These are phyloP conservation scores for Anoplolepis gracilipes DNA, from an alignment of 1,140 invertebrate genomes.

Conservation along the genomic window DNA sequence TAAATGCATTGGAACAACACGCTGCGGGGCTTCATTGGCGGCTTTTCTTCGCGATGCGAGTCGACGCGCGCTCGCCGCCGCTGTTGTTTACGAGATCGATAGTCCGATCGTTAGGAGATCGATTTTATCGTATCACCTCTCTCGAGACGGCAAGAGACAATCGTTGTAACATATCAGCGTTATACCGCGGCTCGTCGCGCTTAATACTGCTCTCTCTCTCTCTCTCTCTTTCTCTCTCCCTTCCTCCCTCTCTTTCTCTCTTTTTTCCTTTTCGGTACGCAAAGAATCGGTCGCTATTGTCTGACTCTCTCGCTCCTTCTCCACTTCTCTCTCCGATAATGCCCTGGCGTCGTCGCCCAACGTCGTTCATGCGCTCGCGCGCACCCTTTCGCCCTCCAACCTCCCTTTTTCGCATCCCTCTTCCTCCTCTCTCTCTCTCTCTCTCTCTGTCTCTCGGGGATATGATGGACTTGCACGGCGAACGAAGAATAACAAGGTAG, in stretches of 20 bases:
- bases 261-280: constrained; percentile 16
- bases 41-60: constrained; percentile 74
- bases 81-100: constrained; percentile 75
- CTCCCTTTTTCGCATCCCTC: background rate
- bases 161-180: constrained; percentile 70
- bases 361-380: constrained; percentile 56
- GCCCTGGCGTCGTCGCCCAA: constrained; percentile 28
- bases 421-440: constrained; percentile 29
- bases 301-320: constrained; percentile 43
- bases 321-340: constrained; percentile 39
- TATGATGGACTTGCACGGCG: constrained; percentile 66
- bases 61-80: constrained; percentile 24
- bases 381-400: constrained; percentile 36
- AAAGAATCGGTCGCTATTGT: constrained; percentile 40
- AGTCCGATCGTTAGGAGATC: constrained; percentile 69
- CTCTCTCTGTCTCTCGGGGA: no score
- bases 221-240: constrained; percentile 34
- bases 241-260: constrained; percentile 26
- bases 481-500: constrained; percentile 71
- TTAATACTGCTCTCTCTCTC: constrained; percentile 37
- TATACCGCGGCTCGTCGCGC: constrained; percentile 29
- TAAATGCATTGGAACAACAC: constrained; percentile 78
- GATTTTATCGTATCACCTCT: constrained; percentile 73
- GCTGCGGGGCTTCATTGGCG: constrained; percentile 77
- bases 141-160: constrained; percentile 67